Evolutionary conservation across 2,888 invertebrate species (phyloP).

Genomic region (Tubiluchus corallicola): DNA sequence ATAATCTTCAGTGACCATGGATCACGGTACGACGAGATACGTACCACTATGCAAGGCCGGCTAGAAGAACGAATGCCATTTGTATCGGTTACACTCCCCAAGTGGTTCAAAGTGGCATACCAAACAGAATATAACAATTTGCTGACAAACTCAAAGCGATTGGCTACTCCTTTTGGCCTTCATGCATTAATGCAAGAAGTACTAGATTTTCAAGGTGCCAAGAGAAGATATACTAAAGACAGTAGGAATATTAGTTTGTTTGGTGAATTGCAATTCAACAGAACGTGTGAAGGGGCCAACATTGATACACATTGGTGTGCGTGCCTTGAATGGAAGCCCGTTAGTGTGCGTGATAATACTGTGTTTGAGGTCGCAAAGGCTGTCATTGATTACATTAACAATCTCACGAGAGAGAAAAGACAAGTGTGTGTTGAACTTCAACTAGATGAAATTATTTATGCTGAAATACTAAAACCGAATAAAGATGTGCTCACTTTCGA

Average conservation of each 20-base stretch:
- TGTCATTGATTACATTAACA: conserved; percentile 26
- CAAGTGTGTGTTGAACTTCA: conserved; percentile 22
- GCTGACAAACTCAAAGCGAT: conserved; percentile 41
- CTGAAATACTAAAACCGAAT: conserved; percentile 47
- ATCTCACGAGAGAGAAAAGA: conserved; percentile 28
- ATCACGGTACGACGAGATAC: conserved; percentile 49
- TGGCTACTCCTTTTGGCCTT: conserved; percentile 76
- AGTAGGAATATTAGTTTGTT: conserved; percentile 24
- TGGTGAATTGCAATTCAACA: conserved; percentile 36
- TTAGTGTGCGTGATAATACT: conserved; percentile 35
- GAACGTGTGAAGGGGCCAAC: conserved; percentile 68
- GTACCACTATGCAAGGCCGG: conserved; percentile 73
- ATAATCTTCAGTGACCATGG: conserved; percentile 89
- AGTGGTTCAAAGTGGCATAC: conserved; percentile 41
- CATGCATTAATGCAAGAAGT: conserved; percentile 56
- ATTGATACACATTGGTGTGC: conserved; percentile 93
- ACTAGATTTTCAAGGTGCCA: conserved; percentile 1
- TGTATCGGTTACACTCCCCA: conserved; percentile 57
- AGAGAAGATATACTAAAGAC: conserved; percentile 14
- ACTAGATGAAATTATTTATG: conserved; percentile 45
- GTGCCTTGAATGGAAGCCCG: conserved; percentile 60
- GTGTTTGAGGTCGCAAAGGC: conserved; percentile 38
- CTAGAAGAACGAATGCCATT: conserved; percentile 76
- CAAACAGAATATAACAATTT: conserved; percentile 40
- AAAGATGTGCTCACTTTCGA: conserved; percentile 46